Percentiles rank a stretch among this genome's conserved stretches.
Conservation (phyloP, 2,888 invertebrate species). For the Reticulitermes lucifugus region DNA sequence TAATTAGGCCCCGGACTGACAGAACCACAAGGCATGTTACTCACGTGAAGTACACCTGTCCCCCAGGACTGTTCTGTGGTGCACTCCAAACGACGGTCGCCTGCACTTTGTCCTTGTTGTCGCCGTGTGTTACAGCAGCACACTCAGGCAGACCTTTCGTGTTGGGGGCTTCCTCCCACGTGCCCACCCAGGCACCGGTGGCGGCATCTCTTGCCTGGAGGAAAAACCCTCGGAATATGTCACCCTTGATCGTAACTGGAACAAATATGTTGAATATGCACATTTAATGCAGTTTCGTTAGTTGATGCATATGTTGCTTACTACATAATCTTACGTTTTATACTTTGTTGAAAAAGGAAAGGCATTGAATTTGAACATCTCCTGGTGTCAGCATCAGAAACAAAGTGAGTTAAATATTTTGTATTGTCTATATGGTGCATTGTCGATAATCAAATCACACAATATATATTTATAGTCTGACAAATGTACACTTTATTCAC, state of each 20-base stretch:
- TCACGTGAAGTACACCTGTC: slow-evolving; percentile 86
- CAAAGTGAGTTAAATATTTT: too few relatives aligned
- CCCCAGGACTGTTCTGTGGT: slow-evolving; percentile 74
- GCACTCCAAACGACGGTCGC: slow-evolving; percentile 82
- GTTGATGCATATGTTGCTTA: too few relatives aligned
- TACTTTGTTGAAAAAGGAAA: too few relatives aligned
- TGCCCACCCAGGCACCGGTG: slow-evolving; percentile 80
- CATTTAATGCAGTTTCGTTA: too few relatives aligned
- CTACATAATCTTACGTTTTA: too few relatives aligned
- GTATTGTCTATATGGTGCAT: too few relatives aligned
- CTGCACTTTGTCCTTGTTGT: slow-evolving; percentile 78
- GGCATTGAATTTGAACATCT: too few relatives aligned
- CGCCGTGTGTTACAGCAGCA: slow-evolving; percentile 82
- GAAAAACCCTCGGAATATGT: slow-evolving; percentile 85
- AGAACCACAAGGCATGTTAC: slow-evolving; percentile 59
- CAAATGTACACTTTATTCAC: too few relatives aligned
- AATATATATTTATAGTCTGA: too few relatives aligned
- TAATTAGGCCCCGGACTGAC: too few relatives aligned
- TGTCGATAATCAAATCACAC: too few relatives aligned
- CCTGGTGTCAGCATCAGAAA: too few relatives aligned
- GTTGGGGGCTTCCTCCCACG: slow-evolving; percentile 79
- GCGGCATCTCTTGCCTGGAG: slow-evolving; percentile 81
- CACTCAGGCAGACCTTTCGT: slow-evolving; percentile 84
- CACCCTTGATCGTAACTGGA: slow-evolving; percentile 69
- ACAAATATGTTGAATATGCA: slow-evolving; percentile 39